Evolutionary conservation across 2,888 invertebrate genomes (phyloP).

Genomic region (Anorthoa munda): DNA sequence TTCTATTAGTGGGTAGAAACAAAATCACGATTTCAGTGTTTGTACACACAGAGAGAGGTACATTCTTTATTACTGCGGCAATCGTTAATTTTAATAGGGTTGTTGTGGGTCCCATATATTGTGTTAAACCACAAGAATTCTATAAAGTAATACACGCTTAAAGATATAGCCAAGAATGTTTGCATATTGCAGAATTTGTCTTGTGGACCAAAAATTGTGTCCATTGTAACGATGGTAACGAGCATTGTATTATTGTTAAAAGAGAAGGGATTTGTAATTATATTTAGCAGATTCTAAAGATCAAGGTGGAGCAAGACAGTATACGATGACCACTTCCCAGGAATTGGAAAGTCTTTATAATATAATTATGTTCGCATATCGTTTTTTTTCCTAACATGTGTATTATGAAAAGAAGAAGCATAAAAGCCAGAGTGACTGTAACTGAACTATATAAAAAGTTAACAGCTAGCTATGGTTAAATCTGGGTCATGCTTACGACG

Average conservation of each 20-base stretch:
- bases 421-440: slow-evolving; percentile 15
- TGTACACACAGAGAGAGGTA: slow-evolving; percentile 35
- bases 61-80: slow-evolving; percentile 41
- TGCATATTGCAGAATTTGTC: not conserved
- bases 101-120: slow-evolving; percentile 17
- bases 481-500: slow-evolving; percentile 61
- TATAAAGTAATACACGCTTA: not conserved
- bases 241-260: not conserved
- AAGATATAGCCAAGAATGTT: not conserved
- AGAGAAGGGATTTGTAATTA: slow-evolving; percentile 37
- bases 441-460: slow-evolving; percentile 45
- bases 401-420: slow-evolving; percentile 18
- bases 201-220: not conserved
- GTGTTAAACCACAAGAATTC: slow-evolving; percentile 25
- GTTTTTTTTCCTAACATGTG: not conserved
- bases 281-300: slow-evolving; percentile 36
- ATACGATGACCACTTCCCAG: slow-evolving; percentile 4
- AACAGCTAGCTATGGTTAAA: slow-evolving; percentile 46
- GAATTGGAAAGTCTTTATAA: not conserved
- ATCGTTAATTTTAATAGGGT: slow-evolving; percentile 40
- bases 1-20: slow-evolving; percentile 48
- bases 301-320: slow-evolving; percentile 33
- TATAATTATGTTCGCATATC: not conserved
- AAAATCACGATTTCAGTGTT: slow-evolving; percentile 47
- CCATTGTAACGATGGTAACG: not conserved